Evolutionary conservation across 2,888 invertebrate genomes (phyloP), one percentile per base, ranked within the genome.

Genomic region (Drosophila barbarae): DNA sequence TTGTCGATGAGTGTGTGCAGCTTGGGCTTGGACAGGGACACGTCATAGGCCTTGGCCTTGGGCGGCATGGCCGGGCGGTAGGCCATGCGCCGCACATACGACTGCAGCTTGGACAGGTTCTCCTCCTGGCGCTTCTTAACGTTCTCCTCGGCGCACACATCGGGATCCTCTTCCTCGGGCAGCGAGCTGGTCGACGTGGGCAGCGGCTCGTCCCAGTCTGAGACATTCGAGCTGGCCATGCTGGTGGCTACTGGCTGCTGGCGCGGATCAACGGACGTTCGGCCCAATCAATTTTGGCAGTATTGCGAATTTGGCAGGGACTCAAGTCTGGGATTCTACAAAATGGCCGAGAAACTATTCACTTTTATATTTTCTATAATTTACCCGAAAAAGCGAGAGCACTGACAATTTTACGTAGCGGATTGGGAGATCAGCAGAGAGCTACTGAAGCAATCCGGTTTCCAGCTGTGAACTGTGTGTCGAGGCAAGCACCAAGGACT

Each of bases 1-100:
- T 72, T 86, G 15, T 71, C 80, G 0, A 65, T 32, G 0, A 87
- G 46, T 0, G 51, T 53, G 2, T 39, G 28, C 30, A 63, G 69
- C 34, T 75, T 81, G 1, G 87, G 80, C 67, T 76, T 69, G 0
- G 86, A 73, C 42, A 86, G 59, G n/a, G 68, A 67, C 30, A 86
- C 85, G 12, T 76, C 82, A 15, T 71, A 72, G 2, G 76, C 67
- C 23, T 72, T 74, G 5, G 71, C 72, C 47, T 74, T 72, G 7
- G 75, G 73, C n/a, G 86, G 75, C 64, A 76, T 50, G 10, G 77
- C 69, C 32, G 87, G 87, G 41, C 76, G 77, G 69, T 87, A 87
- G n/a, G 85, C 76, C 87, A 88, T 86, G 15, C 72, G 73, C 0
- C 73, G 63, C 1, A 87, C 82, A 73, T 87, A 88, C 1, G 69